Conservation (phyloP, 2,113 vertebrate genomes). For the Hyperoodon ampullatus region DNA sequence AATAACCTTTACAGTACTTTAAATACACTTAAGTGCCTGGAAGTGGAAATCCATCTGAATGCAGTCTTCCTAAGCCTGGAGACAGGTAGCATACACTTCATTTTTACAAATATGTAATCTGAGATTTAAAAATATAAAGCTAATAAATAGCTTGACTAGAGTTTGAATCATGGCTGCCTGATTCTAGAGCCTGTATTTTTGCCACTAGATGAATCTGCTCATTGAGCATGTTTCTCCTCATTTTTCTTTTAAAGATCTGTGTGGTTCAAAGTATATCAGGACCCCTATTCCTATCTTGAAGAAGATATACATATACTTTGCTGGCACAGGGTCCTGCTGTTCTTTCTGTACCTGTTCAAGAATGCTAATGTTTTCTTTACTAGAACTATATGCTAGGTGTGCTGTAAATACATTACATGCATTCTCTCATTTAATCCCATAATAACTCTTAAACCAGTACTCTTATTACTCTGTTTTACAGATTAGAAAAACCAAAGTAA, state of each 20-base stretch:
- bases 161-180: not conserved
- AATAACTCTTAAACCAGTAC: not conserved
- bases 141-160: not conserved
- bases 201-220: not conserved
- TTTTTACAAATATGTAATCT: slow-evolving; percentile 26
- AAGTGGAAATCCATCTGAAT: not conserved
- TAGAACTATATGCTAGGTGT: not conserved
- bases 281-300: not conserved
- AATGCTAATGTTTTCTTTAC: not conserved
- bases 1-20: not conserved
- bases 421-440: not conserved
- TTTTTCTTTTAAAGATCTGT: not conserved
- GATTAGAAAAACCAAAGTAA: not conserved
- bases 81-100: not conserved
- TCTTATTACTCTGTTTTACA: not conserved
- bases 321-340: not conserved
- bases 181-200: not conserved
- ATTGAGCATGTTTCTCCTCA: not conserved
- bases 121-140: slow-evolving; percentile 10
- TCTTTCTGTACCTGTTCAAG: not conserved
- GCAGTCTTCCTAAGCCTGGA: not conserved
- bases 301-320: not conserved
- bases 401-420: not conserved
- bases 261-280: not conserved
- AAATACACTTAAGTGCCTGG: not conserved